Base-by-base conservation (phyloP, 2,113 vertebrate genomes). In the Tenebrosternarchus preto region DNA sequence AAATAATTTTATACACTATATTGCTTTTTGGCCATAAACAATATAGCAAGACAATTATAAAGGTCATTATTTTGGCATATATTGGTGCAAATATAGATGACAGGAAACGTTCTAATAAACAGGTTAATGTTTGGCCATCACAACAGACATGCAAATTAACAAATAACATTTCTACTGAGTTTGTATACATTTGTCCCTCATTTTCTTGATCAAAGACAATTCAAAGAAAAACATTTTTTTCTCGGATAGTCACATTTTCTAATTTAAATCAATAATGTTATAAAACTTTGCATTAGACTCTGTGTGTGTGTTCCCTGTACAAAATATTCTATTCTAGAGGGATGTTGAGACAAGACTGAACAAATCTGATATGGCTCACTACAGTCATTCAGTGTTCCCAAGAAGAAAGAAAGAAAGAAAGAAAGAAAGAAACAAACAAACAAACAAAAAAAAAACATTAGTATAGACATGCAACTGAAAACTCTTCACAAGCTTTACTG, bases 101-200 rank as follows among this genome's bases (percentile, higher is more conserved):
- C 72, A 79, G 55, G 63, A 78, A 76, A 80, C 46, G 55, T 72
- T 73, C 78, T 36, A 53, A 43, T 31, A 73, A 73, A 33, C 36
- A 73, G 27, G 36, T 67, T 25, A 5, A 73, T 36, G 71, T 78
- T 76, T 78, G 80, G 76, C 80, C 71, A 36, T 82, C 61, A 76
- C 66, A 82, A 78, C 19, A 83, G 60, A 85, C 84, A 85, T 85
- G 84, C 84, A 82, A 82, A 80, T 70, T 29, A 85, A 82, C 73
- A 53, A 73, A 31, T 80, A 70, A 78, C 66, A 70, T 78, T 68
- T 73, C 59, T 69, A 63, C 76, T 39, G 63, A 61, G 83, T 33
- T 70, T 76, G 77, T 80, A 50, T 73, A 60, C 20, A 31, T 60
- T 31, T 25, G 29, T 43, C 0, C 53, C 55, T 36, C 66, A 56